These are phyloP conservation scores for Ooceraea biroi DNA, from an alignment of 1,140 invertebrate genomes.

Conservation along the genomic window DNA sequence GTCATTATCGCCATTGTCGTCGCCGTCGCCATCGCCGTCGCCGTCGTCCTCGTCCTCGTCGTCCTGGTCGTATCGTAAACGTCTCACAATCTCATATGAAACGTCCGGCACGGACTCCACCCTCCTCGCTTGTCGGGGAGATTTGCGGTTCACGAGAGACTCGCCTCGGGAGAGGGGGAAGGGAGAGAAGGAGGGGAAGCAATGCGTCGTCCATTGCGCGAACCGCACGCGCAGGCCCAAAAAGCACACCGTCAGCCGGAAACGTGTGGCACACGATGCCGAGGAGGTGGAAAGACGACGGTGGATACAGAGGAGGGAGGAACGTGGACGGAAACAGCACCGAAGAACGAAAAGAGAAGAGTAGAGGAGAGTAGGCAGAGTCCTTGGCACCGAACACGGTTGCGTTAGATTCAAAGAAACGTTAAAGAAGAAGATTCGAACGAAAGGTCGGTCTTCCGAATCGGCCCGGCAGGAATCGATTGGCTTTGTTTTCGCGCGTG, in stretches of 20 bases:
- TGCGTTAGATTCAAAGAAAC: constrained; percentile 9
- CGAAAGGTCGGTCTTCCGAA: not conserved
- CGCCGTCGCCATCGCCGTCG: not conserved
- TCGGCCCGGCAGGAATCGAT: constrained; percentile 5
- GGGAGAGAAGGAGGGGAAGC: constrained; percentile 2
- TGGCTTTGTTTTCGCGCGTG: not conserved
- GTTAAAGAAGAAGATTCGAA: constrained; percentile 15
- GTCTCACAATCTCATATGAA: constrained; percentile 32
- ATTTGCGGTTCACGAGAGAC: constrained; percentile 66
- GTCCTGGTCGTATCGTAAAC: constrained; percentile 18
- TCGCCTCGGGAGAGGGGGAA: constrained; percentile 43
- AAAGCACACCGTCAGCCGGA: constrained; percentile 74
- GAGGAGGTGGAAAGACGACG: constrained; percentile 47
- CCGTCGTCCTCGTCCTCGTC: not conserved
- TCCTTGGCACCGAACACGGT: constrained; percentile 5
- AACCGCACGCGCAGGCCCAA: constrained; percentile 65
- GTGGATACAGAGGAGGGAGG: not conserved
- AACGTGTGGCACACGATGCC: constrained; percentile 67
- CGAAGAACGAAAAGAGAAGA: constrained; percentile 3
- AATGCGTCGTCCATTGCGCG: constrained; percentile 38
- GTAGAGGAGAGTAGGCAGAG: constrained; percentile 9
- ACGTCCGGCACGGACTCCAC: constrained; percentile 46
- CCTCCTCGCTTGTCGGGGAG: constrained; percentile 44
- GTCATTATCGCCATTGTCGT: not conserved
- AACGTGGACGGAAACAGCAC: not conserved